These are phyloP conservation scores for Steinernema feltiae DNA, from an alignment of 1,140 invertebrate genomes.

Conservation along the genomic window DNA sequence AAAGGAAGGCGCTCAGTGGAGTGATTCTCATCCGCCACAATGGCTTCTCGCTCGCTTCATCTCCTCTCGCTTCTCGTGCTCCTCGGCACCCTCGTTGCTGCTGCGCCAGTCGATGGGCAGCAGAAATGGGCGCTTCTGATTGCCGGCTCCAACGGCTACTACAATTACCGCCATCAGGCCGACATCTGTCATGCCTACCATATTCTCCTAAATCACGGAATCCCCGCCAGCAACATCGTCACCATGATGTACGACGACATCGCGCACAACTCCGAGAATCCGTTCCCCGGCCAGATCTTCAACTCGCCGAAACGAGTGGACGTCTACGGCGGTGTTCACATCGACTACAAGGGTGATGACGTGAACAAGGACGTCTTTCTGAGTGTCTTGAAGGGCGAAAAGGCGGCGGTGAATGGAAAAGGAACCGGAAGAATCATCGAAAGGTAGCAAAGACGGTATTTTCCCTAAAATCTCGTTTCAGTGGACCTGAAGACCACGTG, in stretches of 20 bases:
- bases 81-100: neutral
- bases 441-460: slow-evolving; percentile 59
- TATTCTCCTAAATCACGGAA: slow-evolving; percentile 63
- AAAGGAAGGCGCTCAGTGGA: neutral
- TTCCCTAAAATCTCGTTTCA: slow-evolving; percentile 48
- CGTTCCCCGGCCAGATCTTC: slow-evolving; percentile 64
- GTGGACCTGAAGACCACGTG: slow-evolving; percentile 65
- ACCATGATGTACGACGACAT: slow-evolving; percentile 69
- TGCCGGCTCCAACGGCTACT: slow-evolving; percentile 64
- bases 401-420: slow-evolving; percentile 60
- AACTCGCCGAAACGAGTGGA: slow-evolving; percentile 65
- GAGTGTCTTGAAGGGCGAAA: slow-evolving; percentile 63
- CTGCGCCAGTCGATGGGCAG: neutral
- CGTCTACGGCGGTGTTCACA: slow-evolving; percentile 64
- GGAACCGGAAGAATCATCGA: slow-evolving; percentile 64
- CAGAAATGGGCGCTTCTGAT: slow-evolving; percentile 65
- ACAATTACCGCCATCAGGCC: slow-evolving; percentile 67
- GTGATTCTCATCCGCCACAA: neutral
- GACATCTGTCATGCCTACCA: slow-evolving; percentile 68
- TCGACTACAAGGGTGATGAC: slow-evolving; percentile 65
- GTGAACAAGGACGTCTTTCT: slow-evolving; percentile 65
- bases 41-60: neutral
- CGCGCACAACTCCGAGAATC: slow-evolving; percentile 64
- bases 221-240: slow-evolving; percentile 65
- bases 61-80: neutral